Evolutionary conservation across 2,797 vertebrate genomes (phyloP).

Genomic region (Pangasius mekongensis): DNA sequence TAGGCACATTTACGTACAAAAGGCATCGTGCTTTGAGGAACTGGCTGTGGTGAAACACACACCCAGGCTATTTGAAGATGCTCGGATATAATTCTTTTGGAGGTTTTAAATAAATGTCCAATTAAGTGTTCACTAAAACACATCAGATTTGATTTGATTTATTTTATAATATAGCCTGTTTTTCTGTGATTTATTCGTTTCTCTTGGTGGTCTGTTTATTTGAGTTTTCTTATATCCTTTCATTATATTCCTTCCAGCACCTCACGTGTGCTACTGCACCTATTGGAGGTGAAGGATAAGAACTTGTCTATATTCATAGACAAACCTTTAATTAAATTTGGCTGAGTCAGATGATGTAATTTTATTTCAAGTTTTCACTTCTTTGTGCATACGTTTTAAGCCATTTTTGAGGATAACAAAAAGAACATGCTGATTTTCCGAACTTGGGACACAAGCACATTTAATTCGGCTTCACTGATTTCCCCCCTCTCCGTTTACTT

Average conservation of each 20-base stretch:
- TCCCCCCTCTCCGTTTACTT: neutral
- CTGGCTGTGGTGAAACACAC: neutral
- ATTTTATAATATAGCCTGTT: neutral
- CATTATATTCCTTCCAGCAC: slow-evolving; percentile 1
- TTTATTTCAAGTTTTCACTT: neutral
- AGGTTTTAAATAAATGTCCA: neutral
- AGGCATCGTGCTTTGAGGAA: neutral
- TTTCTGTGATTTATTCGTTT: neutral
- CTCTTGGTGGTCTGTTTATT: neutral
- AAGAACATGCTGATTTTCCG: neutral
- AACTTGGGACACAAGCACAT: neutral
- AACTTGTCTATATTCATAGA: neutral
- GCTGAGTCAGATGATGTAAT: neutral
- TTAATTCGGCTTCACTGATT: neutral
- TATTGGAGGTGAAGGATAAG: neutral
- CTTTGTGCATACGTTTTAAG: neutral
- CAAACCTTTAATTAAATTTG: neutral
- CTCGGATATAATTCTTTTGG: neutral
- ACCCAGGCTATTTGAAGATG: neutral
- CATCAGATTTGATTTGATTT: neutral
- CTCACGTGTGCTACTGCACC: neutral
- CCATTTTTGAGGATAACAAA: neutral
- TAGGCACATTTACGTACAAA: neutral
- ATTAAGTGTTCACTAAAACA: neutral
- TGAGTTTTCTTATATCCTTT: neutral